Evolutionary conservation across 2,113 vertebrate species (phyloP).

Genomic region (Carollia perspicillata): DNA sequence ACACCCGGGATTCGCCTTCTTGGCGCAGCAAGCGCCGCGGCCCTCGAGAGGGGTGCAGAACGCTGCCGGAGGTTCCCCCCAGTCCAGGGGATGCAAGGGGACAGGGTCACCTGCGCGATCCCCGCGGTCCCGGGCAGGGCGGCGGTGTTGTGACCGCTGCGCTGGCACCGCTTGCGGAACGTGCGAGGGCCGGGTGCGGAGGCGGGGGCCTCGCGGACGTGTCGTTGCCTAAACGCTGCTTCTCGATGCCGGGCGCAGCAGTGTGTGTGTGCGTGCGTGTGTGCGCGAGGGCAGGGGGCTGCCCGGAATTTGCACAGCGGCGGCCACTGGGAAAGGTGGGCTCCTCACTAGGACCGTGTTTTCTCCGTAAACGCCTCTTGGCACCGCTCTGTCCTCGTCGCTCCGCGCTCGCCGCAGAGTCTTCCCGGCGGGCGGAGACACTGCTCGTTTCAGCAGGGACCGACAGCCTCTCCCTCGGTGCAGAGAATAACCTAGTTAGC

Average conservation of each 20-base stretch:
- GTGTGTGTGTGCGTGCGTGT: background rate
- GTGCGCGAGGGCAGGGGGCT: background rate
- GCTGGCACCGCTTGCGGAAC: background rate
- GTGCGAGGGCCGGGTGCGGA: background rate
- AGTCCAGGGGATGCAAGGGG: background rate
- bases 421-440: slow-evolving; percentile 46
- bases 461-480: background rate
- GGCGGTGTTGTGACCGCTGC: background rate
- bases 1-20: background rate
- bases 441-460: slow-evolving; percentile 55
- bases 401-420: slow-evolving; percentile 66
- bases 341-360: background rate
- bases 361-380: background rate
- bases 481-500: background rate
- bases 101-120: background rate
- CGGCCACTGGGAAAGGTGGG: background rate
- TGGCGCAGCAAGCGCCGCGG: background rate
- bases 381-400: background rate
- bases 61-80: background rate
- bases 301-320: slow-evolving; percentile 33
- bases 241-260: slow-evolving; percentile 2
- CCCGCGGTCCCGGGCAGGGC: background rate
- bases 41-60: background rate
- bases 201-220: background rate
- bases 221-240: background rate